These are phyloP conservation scores for Camelus bactrianus DNA, from an alignment of 2,113 vertebrate genomes.

Conservation along the genomic window DNA sequence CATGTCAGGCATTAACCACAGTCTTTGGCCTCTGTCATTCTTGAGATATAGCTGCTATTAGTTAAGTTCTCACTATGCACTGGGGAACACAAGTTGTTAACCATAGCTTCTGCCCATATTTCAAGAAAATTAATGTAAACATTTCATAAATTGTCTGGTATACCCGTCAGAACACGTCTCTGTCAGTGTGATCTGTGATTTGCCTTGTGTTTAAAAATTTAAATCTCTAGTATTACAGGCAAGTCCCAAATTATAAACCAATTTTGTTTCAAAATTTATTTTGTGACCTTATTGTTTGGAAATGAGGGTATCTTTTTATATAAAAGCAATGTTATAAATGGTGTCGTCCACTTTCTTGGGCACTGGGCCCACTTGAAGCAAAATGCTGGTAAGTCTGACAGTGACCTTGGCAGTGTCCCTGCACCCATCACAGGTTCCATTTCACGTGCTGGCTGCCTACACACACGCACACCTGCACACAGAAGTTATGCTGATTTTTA, in stretches of 20 bases:
- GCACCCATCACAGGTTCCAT: background rate
- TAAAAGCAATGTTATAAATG: background rate
- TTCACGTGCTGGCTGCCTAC: background rate
- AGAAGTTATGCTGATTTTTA: background rate
- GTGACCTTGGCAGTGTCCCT: background rate
- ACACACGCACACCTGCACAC: background rate
- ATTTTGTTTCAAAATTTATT: slow-evolving; percentile 29
- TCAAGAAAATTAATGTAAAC: background rate
- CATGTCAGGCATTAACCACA: background rate
- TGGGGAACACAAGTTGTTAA: too few species aligned
- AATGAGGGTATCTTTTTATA: background rate
- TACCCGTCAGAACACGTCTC: background rate
- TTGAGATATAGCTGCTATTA: background rate
- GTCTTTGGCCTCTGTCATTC: background rate
- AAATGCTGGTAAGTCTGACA: background rate
- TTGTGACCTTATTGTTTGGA: background rate
- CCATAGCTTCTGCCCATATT: background rate
- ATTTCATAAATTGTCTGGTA: background rate
- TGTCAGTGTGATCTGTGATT: background rate
- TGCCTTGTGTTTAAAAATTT: background rate
- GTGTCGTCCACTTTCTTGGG: slow-evolving; percentile 19
- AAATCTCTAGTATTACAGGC: background rate
- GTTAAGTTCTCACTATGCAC: background rate
- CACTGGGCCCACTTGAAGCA: background rate
- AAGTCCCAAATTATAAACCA: slow-evolving; percentile 17